phyloP scores from a whole-genome alignment of 2,113 vertebrate species.

The Hippocampus abdominalis region DNA sequence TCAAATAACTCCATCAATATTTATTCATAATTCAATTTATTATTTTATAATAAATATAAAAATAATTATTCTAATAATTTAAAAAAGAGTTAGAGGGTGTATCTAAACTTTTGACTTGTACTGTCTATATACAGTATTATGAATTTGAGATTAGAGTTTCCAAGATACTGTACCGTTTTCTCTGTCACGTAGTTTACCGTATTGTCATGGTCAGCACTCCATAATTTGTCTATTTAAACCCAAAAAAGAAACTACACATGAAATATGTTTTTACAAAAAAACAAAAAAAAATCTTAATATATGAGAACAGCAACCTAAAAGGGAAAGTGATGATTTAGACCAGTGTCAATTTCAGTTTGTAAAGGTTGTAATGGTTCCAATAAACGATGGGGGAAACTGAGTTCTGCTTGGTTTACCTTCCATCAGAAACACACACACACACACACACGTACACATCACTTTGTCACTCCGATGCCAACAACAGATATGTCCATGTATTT shows the following conservation, averaged over 20 bases:
- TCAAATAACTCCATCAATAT: no score
- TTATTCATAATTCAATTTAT: no score
- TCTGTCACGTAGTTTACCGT: background rate
- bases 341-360: constrained; percentile 19
- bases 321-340: constrained; percentile 14
- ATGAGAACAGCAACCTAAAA: constrained; percentile 2
- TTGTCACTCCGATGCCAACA: constrained; percentile 50
- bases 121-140: no score
- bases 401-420: constrained; percentile 48
- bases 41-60: no score
- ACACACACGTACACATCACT: constrained; percentile 35
- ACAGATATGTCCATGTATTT: constrained; percentile 47
- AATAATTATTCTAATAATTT: no score
- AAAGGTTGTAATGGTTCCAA: constrained; percentile 23
- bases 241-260: background rate
- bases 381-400: constrained; percentile 37
- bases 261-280: background rate
- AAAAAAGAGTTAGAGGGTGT: no score
- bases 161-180: background rate
- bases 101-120: no score
- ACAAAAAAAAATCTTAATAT: background rate
- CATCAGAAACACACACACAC: constrained; percentile 33
- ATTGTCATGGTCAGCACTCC: no score
- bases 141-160: no score
- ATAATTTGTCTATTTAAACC: background rate